Percentiles rank a stretch among this genome's conserved stretches.
phyloP scores from a whole-genome alignment of 2,113 vertebrate species.

The Cathartes aura region DNA sequence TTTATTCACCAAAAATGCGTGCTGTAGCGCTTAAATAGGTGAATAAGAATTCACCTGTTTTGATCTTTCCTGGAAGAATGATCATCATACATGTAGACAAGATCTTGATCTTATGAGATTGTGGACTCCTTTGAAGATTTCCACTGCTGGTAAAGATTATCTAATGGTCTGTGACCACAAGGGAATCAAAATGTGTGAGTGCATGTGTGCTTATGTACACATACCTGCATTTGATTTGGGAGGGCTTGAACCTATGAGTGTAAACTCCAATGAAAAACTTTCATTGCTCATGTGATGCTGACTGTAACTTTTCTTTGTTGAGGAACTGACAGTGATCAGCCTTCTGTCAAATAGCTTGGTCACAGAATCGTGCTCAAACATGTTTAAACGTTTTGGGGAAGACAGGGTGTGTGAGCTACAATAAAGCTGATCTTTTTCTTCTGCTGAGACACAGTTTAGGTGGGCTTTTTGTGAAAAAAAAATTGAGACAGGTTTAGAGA shows the following conservation, averaged over 20 bases:
- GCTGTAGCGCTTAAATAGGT: background rate
- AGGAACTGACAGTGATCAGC: background rate
- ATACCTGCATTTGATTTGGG: background rate
- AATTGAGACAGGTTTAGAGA: background rate
- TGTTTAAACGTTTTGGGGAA: background rate
- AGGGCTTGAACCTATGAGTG: accelerated
- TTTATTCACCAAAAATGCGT: background rate
- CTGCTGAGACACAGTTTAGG: background rate
- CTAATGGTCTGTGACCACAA: background rate
- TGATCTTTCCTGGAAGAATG: background rate
- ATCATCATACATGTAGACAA: background rate
- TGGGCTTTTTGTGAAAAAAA: background rate
- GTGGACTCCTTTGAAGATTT: background rate
- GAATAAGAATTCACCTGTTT: background rate
- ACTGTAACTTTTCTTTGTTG: background rate
- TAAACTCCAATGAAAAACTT: background rate
- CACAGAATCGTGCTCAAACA: background rate
- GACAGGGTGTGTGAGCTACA: background rate
- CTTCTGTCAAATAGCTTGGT: background rate
- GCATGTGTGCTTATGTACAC: background rate
- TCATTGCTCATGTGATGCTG: background rate
- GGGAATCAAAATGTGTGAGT: accelerated
- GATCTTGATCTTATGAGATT: background rate
- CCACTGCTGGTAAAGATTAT: background rate
- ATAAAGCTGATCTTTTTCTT: background rate